Evolutionary conservation across 2,113 vertebrate genomes (phyloP), one percentile per base, ranked within the genome.

Genomic region (Pluvianellus socialis): DNA sequence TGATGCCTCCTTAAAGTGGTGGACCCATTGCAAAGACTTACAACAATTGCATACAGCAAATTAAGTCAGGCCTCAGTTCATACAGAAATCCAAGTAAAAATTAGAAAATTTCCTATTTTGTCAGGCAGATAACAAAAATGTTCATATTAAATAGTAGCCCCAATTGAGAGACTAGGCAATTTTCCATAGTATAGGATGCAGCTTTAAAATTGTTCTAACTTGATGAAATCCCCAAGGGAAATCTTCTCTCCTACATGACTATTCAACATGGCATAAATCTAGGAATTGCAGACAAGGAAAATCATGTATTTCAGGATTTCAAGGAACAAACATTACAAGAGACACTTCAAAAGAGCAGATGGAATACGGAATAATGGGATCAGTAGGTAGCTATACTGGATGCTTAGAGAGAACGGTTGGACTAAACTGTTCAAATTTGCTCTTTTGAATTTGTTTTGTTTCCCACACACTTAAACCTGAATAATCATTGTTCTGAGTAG

Each of bases 371-470:
- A 86, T 76, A 93, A 95, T 27, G 50, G 38, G 88, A 91, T 84
- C 93, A 88, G 68, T 74, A 91, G 83, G 90, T 80, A 95, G 81
- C 45, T 89, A 47, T 49, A 73, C 26, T 50, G 76, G 86, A 61
- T 85, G 42, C 88, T 72, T 0, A 79, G 35, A 47, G 73, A 91
- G 58, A 94, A 89, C 7, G 1, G 40, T 42, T 94, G 79, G 73
- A 71, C 58, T 91, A 49, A 93, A 89, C 44, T 28, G 47, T 71
- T 67, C 30, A 42, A 79, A 95, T 92, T 49, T 87, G 59, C n/a
- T 97, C 86, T 95, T 95, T 91, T 96, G 76, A 95, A 94, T 94
- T 82, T 75, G 33, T 80, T 79, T 95, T 66, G 61, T 77, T 82
- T 96, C 80, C 88, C 63, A 88, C 88, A 92, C 66, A 90, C 77